A percentile compares a stretch with the other conserved stretches of the same genome.
Conservation (phyloP, 2,888 invertebrate species). For the Agonopterix subpropinquella region DNA sequence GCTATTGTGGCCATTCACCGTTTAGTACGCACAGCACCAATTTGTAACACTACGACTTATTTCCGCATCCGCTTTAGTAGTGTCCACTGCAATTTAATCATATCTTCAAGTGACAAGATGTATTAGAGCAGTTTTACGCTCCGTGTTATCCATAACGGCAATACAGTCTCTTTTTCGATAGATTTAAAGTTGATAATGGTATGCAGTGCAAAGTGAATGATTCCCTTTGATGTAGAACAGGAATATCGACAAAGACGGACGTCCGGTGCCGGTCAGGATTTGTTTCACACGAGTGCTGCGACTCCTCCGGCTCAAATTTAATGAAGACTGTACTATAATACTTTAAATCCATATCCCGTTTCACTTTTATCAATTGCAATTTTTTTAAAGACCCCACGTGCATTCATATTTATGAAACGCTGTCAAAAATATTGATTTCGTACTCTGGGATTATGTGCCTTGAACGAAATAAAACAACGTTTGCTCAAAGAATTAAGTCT, state of each 20-base stretch:
- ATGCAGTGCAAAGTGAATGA: slow-evolving; percentile 35
- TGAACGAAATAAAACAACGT: slow-evolving; percentile 23
- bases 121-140: slow-evolving; percentile 51
- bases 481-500: slow-evolving; percentile 40
- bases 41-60: slow-evolving; percentile 47
- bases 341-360: too few relatives aligned
- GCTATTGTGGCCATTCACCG: slow-evolving; percentile 5
- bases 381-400: not conserved
- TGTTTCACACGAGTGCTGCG: slow-evolving; percentile 62
- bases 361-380: too few relatives aligned
- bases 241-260: slow-evolving; percentile 75
- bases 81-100: slow-evolving; percentile 61
- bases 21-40: slow-evolving; percentile 21
- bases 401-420: not conserved
- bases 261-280: slow-evolving; percentile 76
- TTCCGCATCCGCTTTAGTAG: slow-evolving; percentile 53
- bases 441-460: not conserved
- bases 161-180: slow-evolving; percentile 23
- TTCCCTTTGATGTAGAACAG: slow-evolving; percentile 72
- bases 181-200: slow-evolving; percentile 52
- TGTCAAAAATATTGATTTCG: too few relatives aligned
- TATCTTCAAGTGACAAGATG: slow-evolving; percentile 57
- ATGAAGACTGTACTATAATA: not conserved
- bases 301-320: slow-evolving; percentile 34
- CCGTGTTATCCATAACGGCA: slow-evolving; percentile 17